Evolutionary conservation across 1,140 invertebrate species (phyloP), one percentile per base, ranked within the genome.

Genomic region (Rhynchophorus ferrugineus): DNA sequence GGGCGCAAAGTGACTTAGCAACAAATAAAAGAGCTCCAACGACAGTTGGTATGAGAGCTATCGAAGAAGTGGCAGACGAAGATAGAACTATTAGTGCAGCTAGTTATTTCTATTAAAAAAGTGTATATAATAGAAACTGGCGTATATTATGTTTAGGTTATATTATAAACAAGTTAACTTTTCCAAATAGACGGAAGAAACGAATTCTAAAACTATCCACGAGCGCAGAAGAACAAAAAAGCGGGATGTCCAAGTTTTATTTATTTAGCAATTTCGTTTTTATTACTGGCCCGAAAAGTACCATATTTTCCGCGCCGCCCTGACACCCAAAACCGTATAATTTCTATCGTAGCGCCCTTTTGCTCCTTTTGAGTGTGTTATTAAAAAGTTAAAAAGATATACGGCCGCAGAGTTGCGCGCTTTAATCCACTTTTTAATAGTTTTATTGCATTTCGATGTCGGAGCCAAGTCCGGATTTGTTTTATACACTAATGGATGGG

Each of bases 201-300:
- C 11, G 24, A 6, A 11, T 29, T 29, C n/a, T 29, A 29, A 29
- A 29, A 29, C 24, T 29, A 29, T 29, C 24, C 24, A 6, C 24
- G 24, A 29, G 11, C 2, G 21, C 24, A 44, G 13, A 17, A 6
- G 16, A 14, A 13, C 22, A 9, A 13, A 1, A 22, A 19, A 19
- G 11, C 2, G 14, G 14, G 17, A 20, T 19, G 11, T 46, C 2
- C 14, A 46, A n/a, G 14, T 46, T 45, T 46, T 36, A 46, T 46
- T 46, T 46, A 46, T 46, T 46, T 46, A 46, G 44, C 44, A 46
- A 46, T 46, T 46, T 46, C 33, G 44, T 36, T 46, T 46, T 46
- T 46, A 46, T 46, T 46, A 46, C 44, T 36, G 5, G 18, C 29
- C 29, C 29, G 36, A 44, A 46, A 45, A 46, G 44, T 16, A 14